These are phyloP conservation scores for Procambarus virginalis DNA, from an alignment of 1,140 invertebrate species.

Conservation along the genomic window DNA sequence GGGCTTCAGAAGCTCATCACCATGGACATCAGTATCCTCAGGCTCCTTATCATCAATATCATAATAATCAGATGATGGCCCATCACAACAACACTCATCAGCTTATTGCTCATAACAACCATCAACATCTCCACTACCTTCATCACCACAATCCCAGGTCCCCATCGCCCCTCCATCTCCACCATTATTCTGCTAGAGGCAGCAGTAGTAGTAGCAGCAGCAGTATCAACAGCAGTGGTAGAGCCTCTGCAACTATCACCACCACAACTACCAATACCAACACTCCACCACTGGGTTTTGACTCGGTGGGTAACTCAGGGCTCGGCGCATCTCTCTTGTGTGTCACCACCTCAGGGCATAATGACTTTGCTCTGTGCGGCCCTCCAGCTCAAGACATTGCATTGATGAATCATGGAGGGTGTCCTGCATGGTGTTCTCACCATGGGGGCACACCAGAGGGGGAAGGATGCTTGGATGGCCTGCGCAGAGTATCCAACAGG, in stretches of 20 bases:
- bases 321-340: constrained; percentile 66
- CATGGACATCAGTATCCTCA: constrained; percentile 41
- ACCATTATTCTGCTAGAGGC: constrained; percentile 47
- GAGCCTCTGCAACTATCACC: constrained; percentile 59
- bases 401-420: constrained; percentile 58
- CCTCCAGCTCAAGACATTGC: constrained; percentile 53
- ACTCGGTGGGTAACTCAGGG: constrained; percentile 63
- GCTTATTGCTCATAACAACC: constrained; percentile 61
- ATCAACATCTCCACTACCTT: constrained; percentile 44
- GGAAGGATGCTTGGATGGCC: constrained; percentile 60
- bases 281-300: constrained; percentile 64
- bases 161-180: constrained; percentile 57
- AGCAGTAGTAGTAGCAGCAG: constrained; percentile 65
- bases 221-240: constrained; percentile 62
- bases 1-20: constrained; percentile 25
- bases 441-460: constrained; percentile 36
- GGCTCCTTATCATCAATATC: constrained; percentile 42
- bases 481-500: constrained; percentile 64
- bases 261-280: constrained; percentile 63
- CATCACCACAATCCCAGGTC: constrained; percentile 55
- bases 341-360: constrained; percentile 67
- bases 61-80: constrained; percentile 37
- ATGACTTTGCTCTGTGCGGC: constrained; percentile 60
- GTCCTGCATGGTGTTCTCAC: constrained; percentile 61
- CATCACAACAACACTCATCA: constrained; percentile 52